A percentile compares a stretch with the other conserved stretches of the same genome.
phyloP scores from a whole-genome alignment of 2,888 invertebrate genomes.

The Scaptodrosophila latifasciaeformis region DNA sequence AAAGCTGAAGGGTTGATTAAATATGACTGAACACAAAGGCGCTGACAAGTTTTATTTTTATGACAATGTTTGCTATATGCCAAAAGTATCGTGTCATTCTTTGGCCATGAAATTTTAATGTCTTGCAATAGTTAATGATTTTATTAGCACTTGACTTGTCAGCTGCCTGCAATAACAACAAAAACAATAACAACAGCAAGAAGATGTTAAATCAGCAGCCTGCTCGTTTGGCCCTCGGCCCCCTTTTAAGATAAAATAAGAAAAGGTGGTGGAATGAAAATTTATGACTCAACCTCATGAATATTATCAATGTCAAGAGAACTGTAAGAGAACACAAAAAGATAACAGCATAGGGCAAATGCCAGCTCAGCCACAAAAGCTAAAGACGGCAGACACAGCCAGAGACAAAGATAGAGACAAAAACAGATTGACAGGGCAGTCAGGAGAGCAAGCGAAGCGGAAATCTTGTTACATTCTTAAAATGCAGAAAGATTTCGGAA shows the following conservation, averaged over 20 bases:
- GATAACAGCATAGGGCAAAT: no score
- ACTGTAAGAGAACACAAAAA: slow-evolving; percentile 8
- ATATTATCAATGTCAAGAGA: slow-evolving; percentile 44
- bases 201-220: neutral
- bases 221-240: neutral
- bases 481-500: neutral
- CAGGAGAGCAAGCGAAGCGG: slow-evolving; percentile 18
- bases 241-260: neutral
- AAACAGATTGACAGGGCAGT: slow-evolving; percentile 23
- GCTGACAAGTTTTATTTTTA: slow-evolving; percentile 42
- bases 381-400: neutral
- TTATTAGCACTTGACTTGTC: slow-evolving; percentile 55
- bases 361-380: slow-evolving; percentile 4
- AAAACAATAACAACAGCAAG: neutral
- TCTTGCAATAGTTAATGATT: slow-evolving; percentile 63
- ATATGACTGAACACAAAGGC: slow-evolving; percentile 15
- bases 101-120: slow-evolving; percentile 46
- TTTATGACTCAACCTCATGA: slow-evolving; percentile 52
- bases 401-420: neutral
- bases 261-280: slow-evolving; percentile 14
- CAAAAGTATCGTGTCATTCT: slow-evolving; percentile 14
- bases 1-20: slow-evolving; percentile 9
- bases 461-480: slow-evolving; percentile 16
- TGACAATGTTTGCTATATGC: slow-evolving; percentile 37
- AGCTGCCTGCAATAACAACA: slow-evolving; percentile 18